A percentile compares a stretch with the other conserved stretches of the same genome.
phyloP scores from a whole-genome alignment of 2,888 invertebrate genomes.

The Pterobdella sp. region DNA sequence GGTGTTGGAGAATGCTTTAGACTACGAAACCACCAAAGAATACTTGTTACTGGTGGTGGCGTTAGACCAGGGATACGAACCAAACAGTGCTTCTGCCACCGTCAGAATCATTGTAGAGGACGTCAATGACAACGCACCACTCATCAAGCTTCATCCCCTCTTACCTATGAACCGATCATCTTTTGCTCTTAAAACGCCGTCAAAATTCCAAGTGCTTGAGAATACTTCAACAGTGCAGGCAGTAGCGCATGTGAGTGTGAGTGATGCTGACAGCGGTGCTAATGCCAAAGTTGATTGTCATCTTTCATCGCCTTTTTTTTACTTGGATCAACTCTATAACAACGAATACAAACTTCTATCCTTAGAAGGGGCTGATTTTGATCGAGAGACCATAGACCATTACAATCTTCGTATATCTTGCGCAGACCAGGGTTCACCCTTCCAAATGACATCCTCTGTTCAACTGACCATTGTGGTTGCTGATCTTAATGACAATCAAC shows the following conservation, averaged over 20 bases:
- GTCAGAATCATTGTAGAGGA: slow-evolving; percentile 35
- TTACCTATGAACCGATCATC: not conserved
- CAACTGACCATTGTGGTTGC: not conserved
- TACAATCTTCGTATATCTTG: slow-evolving; percentile 10
- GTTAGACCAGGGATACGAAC: slow-evolving; percentile 35
- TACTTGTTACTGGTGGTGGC: slow-evolving; percentile 36
- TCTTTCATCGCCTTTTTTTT: not conserved
- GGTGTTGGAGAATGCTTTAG: slow-evolving; percentile 23
- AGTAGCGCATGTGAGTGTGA: slow-evolving; percentile 33
- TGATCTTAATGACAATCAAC: slow-evolving; percentile 17
- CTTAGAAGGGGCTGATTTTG: slow-evolving; percentile 8
- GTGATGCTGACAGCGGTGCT: slow-evolving; percentile 31
- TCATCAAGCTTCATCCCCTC: slow-evolving; percentile 36
- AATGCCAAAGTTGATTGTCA: slow-evolving; percentile 26
- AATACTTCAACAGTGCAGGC: slow-evolving; percentile 23
- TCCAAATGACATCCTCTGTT: slow-evolving; percentile 15
- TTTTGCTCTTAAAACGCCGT: not conserved
- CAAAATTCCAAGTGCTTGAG: slow-evolving; percentile 21
- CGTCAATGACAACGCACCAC: slow-evolving; percentile 37
- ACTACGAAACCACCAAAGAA: slow-evolving; percentile 34
- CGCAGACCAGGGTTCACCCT: slow-evolving; percentile 10
- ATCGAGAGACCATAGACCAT: not conserved
- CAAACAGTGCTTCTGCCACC: slow-evolving; percentile 34
- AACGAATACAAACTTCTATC: slow-evolving; percentile 31
- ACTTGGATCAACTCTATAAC: slow-evolving; percentile 26